These are phyloP conservation scores for Abrostola tripartita DNA, from an alignment of 2,888 invertebrate species.

Conservation along the genomic window DNA sequence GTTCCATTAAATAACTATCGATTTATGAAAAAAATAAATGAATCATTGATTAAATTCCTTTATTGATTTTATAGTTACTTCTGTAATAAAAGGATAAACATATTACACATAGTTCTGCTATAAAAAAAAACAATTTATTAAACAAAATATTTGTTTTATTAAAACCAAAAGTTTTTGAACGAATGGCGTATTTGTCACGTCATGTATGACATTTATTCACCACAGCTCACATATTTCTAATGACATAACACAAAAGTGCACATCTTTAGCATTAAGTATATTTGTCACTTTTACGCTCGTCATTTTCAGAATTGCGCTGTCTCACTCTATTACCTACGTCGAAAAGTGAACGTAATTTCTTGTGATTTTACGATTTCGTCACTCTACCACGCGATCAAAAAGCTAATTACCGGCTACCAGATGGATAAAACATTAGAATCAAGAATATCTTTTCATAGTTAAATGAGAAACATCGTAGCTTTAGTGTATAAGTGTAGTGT, in stretches of 20 bases:
- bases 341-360: slow-evolving; percentile 21
- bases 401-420: slow-evolving; percentile 72
- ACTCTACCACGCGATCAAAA: slow-evolving; percentile 76
- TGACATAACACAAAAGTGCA: not conserved
- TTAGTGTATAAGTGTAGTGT: slow-evolving; percentile 82
- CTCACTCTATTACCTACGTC: not conserved
- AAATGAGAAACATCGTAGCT: slow-evolving; percentile 80
- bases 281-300: slow-evolving; percentile 7
- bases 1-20: not conserved
- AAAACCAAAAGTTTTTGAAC: not conserved
- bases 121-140: no score
- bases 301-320: not conserved
- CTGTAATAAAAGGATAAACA: no score
- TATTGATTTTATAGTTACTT: not conserved
- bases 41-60: not conserved
- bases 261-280: not conserved
- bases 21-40: not conserved
- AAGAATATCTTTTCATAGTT: slow-evolving; percentile 56
- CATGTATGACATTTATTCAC: not conserved
- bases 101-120: no score
- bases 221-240: not conserved
- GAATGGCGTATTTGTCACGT: not conserved
- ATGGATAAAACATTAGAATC: slow-evolving; percentile 62
- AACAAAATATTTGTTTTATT: not conserved
- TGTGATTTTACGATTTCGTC: slow-evolving; percentile 65